Base-by-base conservation (phyloP, 2,113 vertebrate genomes). In the Corvus cornix region DNA sequence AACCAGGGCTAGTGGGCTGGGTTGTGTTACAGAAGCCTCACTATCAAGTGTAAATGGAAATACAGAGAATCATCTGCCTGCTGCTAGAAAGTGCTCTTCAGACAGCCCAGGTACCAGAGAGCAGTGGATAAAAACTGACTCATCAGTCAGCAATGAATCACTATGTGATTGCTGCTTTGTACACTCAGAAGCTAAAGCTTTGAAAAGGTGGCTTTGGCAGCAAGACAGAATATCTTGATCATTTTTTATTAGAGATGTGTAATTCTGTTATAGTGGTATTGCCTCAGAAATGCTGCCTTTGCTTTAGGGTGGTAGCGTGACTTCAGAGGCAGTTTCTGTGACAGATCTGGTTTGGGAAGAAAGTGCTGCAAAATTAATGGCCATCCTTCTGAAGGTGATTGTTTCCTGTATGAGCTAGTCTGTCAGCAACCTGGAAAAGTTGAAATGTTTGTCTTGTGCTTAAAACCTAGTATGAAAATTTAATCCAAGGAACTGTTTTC, bases 61-160 rank as follows among this genome's bases (percentile, higher is more conserved):
- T n/a, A 51, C 82, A 44, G 97, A 98, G 73, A 97, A 98, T 41
- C 87, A 92, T 41, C 84, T 84, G 59, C 95, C 84, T 39, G 76
- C 96, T 89, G 74, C 89, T 84, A 97, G 85, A 95, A 85, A 30
- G 2, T 97, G 37, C 48, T 91, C 97, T 86, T 95, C 98, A 95
- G 48, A 89, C 89, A 97, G 93, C 96, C 97, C 97, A 97, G 96
- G 97, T 97, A 98, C 78, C 56, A 93, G 87, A 78, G 91, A 97
- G 94, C 69, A 43, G 52, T 17, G 19, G 64, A 77, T 74, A 80
- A 80, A 74, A 68, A 66, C 72, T 82, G 77, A 39, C 44, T 83
- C 20, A 5, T 48, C 37, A 48, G 82, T 63, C 59, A 93, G 92
- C 23, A 66, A 8, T 51, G 30, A 59, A 43, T 83, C 31, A 7